Conservation (phyloP, 2,888 invertebrate genomes). For the Scrobipalpa costella region DNA sequence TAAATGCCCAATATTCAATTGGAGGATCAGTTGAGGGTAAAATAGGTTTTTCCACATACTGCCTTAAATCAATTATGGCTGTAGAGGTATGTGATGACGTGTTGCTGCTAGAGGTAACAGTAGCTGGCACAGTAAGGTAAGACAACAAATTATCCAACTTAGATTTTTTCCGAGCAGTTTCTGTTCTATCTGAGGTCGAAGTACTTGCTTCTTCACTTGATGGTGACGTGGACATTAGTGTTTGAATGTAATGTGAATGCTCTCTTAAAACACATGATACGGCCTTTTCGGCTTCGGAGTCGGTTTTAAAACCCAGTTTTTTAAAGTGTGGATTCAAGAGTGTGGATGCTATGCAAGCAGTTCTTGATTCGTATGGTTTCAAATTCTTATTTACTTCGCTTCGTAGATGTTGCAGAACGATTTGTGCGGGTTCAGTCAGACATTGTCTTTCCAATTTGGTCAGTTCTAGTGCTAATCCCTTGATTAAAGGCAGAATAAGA, state of each 20-base stretch:
- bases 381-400: background rate
- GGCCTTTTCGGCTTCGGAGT: background rate
- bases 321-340: conserved; percentile 6
- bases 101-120: background rate
- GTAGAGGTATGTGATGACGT: background rate
- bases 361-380: background rate
- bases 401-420: background rate
- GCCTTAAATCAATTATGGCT: conserved; percentile 7
- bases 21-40: background rate
- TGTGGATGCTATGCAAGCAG: background rate
- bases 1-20: background rate
- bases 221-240: no score
- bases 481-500: conserved; percentile 5
- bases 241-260: background rate
- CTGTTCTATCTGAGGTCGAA: no score
- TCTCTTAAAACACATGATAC: background rate
- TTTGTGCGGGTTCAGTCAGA: background rate
- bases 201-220: no score
- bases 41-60: conserved; percentile 7
- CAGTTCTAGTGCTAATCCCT: background rate
- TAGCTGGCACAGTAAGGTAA: no score
- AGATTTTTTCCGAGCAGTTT: no score
- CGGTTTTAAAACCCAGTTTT: conserved; percentile 1
- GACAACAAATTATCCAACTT: no score
- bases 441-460: background rate